A percentile compares a stretch with the other conserved stretches of the same genome.
These are phyloP conservation scores for Orientallactaga bullata DNA, from an alignment of 2,113 vertebrate genomes.

Conservation along the genomic window DNA sequence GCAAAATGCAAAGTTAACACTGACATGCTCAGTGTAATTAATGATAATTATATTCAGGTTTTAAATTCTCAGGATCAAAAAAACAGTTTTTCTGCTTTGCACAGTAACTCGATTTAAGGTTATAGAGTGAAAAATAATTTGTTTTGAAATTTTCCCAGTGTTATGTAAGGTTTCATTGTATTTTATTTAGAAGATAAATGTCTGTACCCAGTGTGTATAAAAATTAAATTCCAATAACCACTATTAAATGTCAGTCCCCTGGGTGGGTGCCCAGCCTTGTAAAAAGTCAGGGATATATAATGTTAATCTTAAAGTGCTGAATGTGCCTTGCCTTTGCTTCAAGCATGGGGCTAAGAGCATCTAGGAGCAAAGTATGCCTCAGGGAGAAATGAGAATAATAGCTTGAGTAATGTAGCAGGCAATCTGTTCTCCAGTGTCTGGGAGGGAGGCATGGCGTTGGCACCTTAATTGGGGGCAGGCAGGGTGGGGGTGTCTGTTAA, in stretches of 20 bases:
- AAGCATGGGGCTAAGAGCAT: constrained; percentile 56
- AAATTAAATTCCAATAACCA: constrained; percentile 75
- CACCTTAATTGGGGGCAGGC: constrained; percentile 63
- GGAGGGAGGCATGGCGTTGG: background rate
- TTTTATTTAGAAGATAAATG: constrained; percentile 71
- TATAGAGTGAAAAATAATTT: constrained; percentile 60
- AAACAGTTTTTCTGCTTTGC: constrained; percentile 49
- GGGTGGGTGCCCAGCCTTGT: constrained; percentile 55
- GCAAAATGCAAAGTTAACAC: constrained; percentile 44
- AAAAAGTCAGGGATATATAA: constrained; percentile 65
- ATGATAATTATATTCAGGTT: constrained; percentile 73
- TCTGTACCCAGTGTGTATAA: background rate
- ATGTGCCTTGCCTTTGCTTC: constrained; percentile 46
- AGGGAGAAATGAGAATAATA: constrained; percentile 17
- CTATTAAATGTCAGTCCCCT: constrained; percentile 72
- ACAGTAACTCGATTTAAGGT: constrained; percentile 48
- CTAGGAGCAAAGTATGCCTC: background rate
- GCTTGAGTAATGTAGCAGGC: constrained; percentile 43
- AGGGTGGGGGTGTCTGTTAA: constrained; percentile 41
- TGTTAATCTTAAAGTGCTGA: constrained; percentile 71
- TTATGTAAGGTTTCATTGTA: constrained; percentile 2
- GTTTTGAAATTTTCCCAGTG: constrained; percentile 60
- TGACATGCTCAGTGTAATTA: constrained; percentile 56
- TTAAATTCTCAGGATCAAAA: constrained; percentile 60
- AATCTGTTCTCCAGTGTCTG: constrained; percentile 15